Base-by-base conservation (phyloP, 2,888 invertebrate genomes). In the Lymantria monacha region DNA sequence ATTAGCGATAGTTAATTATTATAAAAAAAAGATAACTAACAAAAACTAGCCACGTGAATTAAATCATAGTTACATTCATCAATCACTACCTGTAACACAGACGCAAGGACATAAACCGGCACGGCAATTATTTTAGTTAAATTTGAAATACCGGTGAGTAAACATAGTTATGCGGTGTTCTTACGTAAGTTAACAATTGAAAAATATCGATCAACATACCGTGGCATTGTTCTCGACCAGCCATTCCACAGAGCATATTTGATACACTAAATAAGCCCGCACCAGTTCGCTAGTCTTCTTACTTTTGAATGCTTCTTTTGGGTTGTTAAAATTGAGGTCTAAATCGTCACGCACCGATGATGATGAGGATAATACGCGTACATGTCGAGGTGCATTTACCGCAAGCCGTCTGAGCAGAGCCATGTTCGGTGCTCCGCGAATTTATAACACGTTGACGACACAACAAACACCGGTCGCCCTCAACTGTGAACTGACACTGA, bases 231-330 rank as follows among this genome's bases (percentile, higher is more conserved):
- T 94, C 81, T 97, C 96, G 65, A 99, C 98, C 66, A 99, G 87
- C 82, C 94, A 95, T 76, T 96, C 94, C 77, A 96, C 92, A 51
- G 97, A 96, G 89, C 98, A 98, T 82, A 99, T 92, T 80, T 96
- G 95, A 88, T 98, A 98, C 67, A 99, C 98, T 76, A 98, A 73
- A 82, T 97, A 96, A 40, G 97, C 98, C 63, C 99, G 93, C 47
- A 98, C 79, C 66, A 99, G 93, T 89, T 99, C 98, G 91, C 93
- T 94, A 66, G 96, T 98, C 70, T 97, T 97, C 93, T 99, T 99
- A 90, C 98, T 98, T 85, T 97, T 97, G 92, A 97, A 99, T 30
- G 98, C 96, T 66, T 97, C 97, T 72, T 95, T 92, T 30, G 97
- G 95, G 92, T 97, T 96, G 85, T 95, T 95, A 90, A 99, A 99